Conservation (phyloP, 2,113 vertebrate genomes). For the Phaetusa simplex region DNA sequence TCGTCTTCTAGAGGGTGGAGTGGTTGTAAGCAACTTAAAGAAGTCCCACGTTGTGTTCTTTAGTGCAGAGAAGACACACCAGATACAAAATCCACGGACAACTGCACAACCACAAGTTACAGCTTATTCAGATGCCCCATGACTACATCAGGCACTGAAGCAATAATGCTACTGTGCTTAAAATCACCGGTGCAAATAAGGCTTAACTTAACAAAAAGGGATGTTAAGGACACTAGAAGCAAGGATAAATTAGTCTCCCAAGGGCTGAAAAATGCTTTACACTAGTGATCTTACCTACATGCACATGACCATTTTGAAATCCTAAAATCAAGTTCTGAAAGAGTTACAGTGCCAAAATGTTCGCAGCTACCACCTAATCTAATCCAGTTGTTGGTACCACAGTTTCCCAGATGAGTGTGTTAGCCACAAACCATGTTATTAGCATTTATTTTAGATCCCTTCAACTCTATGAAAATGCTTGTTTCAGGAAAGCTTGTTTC, state of each 20-base stretch:
- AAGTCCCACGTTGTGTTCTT: not conserved
- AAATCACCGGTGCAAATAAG: not conserved
- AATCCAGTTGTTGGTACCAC: not conserved
- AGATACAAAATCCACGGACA: not conserved
- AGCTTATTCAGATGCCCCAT: not conserved
- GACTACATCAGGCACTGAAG: not conserved
- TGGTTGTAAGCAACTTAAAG: not conserved
- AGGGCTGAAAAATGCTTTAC: not conserved
- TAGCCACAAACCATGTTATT: not conserved
- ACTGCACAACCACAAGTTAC: not conserved
- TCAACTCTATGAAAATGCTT: not conserved
- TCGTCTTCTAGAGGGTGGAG: not conserved
- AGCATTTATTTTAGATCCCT: not conserved
- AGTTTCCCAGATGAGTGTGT: not conserved
- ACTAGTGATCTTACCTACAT: not conserved
- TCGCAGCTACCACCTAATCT: not conserved
- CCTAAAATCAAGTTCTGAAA: not conserved
- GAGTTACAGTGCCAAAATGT: not conserved
- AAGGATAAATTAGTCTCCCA: not conserved
- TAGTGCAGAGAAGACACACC: not conserved
- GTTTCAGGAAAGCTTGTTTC: not conserved
- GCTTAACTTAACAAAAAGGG: not conserved
- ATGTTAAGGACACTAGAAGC: not conserved
- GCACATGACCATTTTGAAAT: not conserved
- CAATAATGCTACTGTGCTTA: not conserved